phyloP scores from a whole-genome alignment of 2,888 invertebrate species.

The Pantelozetes paolii region DNA sequence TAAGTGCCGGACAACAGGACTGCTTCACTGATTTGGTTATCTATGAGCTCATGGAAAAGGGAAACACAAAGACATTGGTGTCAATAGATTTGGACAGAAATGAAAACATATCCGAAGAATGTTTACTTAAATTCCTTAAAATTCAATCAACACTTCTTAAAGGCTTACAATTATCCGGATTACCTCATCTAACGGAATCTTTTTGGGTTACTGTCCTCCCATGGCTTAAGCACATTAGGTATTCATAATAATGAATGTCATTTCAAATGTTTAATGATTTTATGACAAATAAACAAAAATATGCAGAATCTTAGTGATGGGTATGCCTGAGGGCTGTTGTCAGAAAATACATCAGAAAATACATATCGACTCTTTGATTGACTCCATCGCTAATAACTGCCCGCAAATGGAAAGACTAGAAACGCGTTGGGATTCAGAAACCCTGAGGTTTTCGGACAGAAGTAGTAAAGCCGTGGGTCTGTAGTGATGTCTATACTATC shows the following conservation, averaged over 20 bases:
- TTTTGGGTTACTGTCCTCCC: conserved; percentile 95
- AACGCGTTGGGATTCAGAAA: conserved; percentile 97
- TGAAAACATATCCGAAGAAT: conserved; percentile 89
- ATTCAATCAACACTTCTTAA: conserved; percentile 81
- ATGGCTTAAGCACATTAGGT: conserved; percentile 86
- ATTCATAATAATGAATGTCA: conserved; percentile 47
- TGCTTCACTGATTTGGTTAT: conserved; percentile 93
- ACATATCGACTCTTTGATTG: conserved; percentile 92
- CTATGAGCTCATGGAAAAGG: conserved; percentile 83
- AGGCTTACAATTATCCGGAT: conserved; percentile 84
- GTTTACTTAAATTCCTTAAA: conserved; percentile 82
- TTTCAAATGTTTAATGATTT: no score
- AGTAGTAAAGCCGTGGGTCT: conserved; percentile 71
- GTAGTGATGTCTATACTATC: no score
- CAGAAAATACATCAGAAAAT: conserved; percentile 76
- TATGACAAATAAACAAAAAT: no score
- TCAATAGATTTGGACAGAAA: conserved; percentile 91
- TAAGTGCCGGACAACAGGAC: conserved; percentile 94
- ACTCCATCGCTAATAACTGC: conserved; percentile 90
- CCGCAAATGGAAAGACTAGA: conserved; percentile 83
- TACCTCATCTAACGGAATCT: conserved; percentile 97
- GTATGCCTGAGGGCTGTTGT: conserved; percentile 90
- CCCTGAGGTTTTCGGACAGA: conserved; percentile 96
- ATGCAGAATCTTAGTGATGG: conserved; percentile 87
- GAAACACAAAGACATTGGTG: conserved; percentile 67